These are phyloP conservation scores for Delichon dasypus DNA, from an alignment of 2,797 vertebrate genomes.

Conservation along the genomic window DNA sequence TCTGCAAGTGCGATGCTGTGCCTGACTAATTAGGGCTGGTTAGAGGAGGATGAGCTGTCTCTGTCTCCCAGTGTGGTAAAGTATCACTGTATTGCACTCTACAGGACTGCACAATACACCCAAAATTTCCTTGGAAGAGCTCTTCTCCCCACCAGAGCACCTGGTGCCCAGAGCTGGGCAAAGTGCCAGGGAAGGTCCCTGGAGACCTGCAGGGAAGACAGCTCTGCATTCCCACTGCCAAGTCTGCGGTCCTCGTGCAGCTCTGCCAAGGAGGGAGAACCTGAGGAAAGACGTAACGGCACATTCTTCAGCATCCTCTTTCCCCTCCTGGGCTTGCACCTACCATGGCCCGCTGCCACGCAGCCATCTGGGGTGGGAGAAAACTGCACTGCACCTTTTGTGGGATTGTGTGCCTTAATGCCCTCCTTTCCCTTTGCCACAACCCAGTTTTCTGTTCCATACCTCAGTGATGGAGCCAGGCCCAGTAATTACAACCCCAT, in stretches of 20 bases:
- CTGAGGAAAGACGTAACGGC: neutral
- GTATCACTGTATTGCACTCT: neutral
- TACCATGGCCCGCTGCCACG: neutral
- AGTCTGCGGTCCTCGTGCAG: neutral
- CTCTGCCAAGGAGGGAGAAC: conserved; percentile 31
- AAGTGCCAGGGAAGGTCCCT: neutral
- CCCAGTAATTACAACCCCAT: neutral
- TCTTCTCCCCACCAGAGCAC: neutral
- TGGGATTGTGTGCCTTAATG: neutral
- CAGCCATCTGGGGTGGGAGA: neutral
- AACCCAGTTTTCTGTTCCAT: neutral
- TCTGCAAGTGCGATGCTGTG: neutral
- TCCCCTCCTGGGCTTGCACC: neutral
- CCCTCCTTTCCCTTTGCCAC: neutral
- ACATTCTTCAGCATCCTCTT: conserved; percentile 29
- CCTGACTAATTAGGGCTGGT: neutral
- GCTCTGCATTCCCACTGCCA: neutral
- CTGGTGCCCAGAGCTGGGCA: neutral
- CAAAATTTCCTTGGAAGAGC: neutral
- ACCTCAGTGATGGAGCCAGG: neutral
- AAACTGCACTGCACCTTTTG: neutral
- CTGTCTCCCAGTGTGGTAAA: neutral
- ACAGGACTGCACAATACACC: neutral
- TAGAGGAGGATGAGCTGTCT: neutral
- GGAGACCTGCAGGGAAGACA: neutral